Conservation (phyloP, 1,140 invertebrate genomes). For the Archivesica marissinica region DNA sequence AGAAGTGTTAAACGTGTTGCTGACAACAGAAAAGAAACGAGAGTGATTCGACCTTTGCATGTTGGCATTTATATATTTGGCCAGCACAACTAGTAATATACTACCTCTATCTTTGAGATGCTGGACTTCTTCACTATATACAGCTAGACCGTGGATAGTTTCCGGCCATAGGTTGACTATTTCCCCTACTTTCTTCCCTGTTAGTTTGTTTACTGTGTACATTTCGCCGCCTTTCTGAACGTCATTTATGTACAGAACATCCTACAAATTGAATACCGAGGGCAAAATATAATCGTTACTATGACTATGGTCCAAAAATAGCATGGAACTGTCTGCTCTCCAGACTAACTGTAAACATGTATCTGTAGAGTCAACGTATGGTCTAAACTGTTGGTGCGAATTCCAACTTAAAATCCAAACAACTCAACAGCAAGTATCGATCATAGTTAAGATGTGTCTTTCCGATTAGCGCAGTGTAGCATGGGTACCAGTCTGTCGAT, state of each 20-base stretch:
- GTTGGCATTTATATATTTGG: not conserved
- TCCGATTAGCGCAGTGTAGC: too few species aligned
- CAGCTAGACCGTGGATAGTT: not conserved
- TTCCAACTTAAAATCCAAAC: too few species aligned
- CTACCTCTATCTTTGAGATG: not conserved
- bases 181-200: not conserved
- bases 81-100: not conserved
- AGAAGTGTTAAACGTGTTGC: not conserved
- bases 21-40: too few species aligned
- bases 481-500: too few species aligned
- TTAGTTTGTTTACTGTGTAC: not conserved
- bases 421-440: too few species aligned
- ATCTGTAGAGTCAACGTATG: too few species aligned
- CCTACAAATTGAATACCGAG: not conserved
- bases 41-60: not conserved
- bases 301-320: too few species aligned
- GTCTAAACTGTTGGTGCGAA: too few species aligned
- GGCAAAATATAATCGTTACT: too few species aligned
- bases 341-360: too few species aligned
- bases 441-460: too few species aligned
- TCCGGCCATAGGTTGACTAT: not conserved
- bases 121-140: conserved; percentile 14
- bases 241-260: not conserved
- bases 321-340: too few species aligned
- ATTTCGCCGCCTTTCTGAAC: not conserved